Evolutionary conservation across 2,888 invertebrate genomes (phyloP).

Genomic region (Penaeus monodon): DNA sequence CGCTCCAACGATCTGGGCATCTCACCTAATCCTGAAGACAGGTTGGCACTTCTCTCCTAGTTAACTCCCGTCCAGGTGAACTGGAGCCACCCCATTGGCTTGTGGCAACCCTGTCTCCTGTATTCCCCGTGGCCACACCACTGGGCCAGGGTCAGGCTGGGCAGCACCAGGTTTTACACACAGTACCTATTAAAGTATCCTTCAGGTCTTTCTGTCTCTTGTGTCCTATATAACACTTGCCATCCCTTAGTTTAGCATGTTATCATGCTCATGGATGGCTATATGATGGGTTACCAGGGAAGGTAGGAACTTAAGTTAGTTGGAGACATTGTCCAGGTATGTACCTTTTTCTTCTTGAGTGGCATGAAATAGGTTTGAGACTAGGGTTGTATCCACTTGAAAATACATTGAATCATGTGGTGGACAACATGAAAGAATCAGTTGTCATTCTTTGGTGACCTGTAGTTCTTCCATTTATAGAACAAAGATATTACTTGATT

Average conservation of each 20-base stretch:
- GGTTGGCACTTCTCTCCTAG: constrained; percentile 74
- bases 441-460: constrained; percentile 18
- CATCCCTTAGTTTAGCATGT: constrained; percentile 10
- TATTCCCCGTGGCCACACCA: constrained; percentile 32
- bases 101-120: constrained; percentile 30
- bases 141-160: constrained; percentile 47
- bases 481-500: neutral
- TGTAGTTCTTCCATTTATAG: constrained; percentile 20
- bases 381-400: constrained; percentile 1
- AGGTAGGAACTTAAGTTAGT: constrained; percentile 23
- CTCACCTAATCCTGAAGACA: constrained; percentile 96
- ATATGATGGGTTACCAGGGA: constrained; percentile 29
- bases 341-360: constrained; percentile 13
- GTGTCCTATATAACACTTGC: too few relatives aligned
- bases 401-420: constrained; percentile 1
- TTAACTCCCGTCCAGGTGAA: constrained; percentile 49
- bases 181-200: constrained; percentile 56
- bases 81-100: constrained; percentile 38
- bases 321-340: constrained; percentile 37
- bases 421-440: constrained; percentile 13
- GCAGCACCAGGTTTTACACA: constrained; percentile 55
- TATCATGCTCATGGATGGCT: constrained; percentile 14
- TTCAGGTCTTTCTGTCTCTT: constrained; percentile 37
- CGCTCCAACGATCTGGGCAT: constrained; percentile 99
- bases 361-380: constrained; percentile 24